phyloP scores from a whole-genome alignment of 1,140 invertebrate species.

The Neelides sp. region DNA sequence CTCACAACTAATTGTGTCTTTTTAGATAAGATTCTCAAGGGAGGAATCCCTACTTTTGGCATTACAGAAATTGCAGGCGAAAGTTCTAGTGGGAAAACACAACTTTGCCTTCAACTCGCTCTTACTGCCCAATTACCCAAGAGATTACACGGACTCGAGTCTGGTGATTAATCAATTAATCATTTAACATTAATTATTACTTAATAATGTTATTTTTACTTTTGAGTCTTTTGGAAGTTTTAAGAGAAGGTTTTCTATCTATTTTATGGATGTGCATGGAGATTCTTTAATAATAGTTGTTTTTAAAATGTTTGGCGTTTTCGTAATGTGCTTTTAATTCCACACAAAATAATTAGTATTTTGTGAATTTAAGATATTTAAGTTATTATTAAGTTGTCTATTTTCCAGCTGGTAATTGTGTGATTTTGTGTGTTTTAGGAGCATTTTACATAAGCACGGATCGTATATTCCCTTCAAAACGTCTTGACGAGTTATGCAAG shows the following conservation, averaged over 20 bases:
- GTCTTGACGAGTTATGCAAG: conserved; percentile 44
- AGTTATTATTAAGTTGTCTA: no score
- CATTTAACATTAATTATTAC: background rate
- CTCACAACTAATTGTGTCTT: conserved; percentile 27
- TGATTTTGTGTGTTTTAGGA: no score
- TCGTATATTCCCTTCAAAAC: conserved; percentile 54
- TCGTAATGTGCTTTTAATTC: no score
- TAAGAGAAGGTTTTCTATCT: no score
- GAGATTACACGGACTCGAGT: conserved; percentile 37
- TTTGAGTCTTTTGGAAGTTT: conserved; percentile 1
- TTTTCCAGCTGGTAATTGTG: no score
- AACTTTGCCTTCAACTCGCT: conserved; percentile 62
- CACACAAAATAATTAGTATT: no score
- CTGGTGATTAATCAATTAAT: conserved; percentile 35
- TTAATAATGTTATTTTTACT: conserved; percentile 10
- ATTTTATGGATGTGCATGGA: no score
- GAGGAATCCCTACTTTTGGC: conserved; percentile 57
- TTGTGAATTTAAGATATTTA: no score
- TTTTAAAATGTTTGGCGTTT: no score
- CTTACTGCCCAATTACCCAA: conserved; percentile 45
- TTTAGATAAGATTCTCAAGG: conserved; percentile 48
- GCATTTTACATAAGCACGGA: conserved; percentile 65
- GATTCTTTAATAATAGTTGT: no score
- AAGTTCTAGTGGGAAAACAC: conserved; percentile 74
- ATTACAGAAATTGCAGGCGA: conserved; percentile 72